These are phyloP conservation scores for Agriotes lineatus DNA, from an alignment of 2,888 invertebrate genomes.

Conservation along the genomic window DNA sequence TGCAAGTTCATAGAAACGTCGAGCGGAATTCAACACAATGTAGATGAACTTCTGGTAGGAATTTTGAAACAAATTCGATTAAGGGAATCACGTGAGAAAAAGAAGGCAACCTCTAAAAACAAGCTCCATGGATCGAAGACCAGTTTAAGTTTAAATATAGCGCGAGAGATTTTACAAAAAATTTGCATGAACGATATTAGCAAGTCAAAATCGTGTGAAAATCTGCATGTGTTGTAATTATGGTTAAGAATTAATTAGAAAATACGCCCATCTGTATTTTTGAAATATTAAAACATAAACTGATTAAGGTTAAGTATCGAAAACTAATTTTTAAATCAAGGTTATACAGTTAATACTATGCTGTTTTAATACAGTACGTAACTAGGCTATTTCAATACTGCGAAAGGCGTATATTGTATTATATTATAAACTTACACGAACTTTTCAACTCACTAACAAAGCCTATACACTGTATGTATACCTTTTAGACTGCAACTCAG, in stretches of 20 bases:
- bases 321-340: too few species aligned
- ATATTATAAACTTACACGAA: not conserved
- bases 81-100: slow-evolving; percentile 81
- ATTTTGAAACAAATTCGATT: slow-evolving; percentile 90
- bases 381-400: too few species aligned
- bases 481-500: slow-evolving; percentile 28
- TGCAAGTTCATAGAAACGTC: slow-evolving; percentile 97
- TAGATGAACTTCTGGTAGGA: slow-evolving; percentile 95
- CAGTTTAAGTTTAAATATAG: slow-evolving; percentile 84
- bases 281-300: too few species aligned
- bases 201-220: slow-evolving; percentile 89
- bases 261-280: too few species aligned
- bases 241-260: too few species aligned
- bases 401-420: not conserved
- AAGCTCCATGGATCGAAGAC: slow-evolving; percentile 85
- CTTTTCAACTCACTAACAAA: not conserved
- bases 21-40: slow-evolving; percentile 95
- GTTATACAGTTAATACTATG: too few species aligned
- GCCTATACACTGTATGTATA: slow-evolving; percentile 15
- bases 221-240: slow-evolving; percentile 78
- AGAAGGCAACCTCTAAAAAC: slow-evolving; percentile 64
- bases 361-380: too few species aligned
- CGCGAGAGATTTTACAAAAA: slow-evolving; percentile 85
- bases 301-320: too few species aligned
- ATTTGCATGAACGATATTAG: slow-evolving; percentile 88